phyloP scores from a whole-genome alignment of 2,888 invertebrate species.

The Allophyes oxyacanthae region DNA sequence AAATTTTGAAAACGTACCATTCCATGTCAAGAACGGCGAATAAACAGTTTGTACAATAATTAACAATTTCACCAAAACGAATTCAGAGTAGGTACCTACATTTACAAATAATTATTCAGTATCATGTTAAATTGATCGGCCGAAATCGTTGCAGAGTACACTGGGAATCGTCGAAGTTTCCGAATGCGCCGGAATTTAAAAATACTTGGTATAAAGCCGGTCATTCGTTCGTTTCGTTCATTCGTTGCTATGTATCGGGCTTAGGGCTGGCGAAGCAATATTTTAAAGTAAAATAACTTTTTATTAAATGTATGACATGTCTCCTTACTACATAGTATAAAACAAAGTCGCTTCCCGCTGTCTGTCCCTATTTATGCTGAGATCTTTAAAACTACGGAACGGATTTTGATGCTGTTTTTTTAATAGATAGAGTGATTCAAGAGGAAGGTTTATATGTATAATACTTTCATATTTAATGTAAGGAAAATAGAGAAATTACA shows the following conservation, averaged over 20 bases:
- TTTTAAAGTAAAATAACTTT: no score
- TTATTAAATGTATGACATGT: no score
- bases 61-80: not conserved
- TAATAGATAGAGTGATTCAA: no score
- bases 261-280: conserved; percentile 56
- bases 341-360: no score
- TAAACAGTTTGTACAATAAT: not conserved
- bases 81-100: not conserved
- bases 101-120: conserved; percentile 29
- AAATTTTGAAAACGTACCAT: not conserved
- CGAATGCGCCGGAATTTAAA: conserved; percentile 61
- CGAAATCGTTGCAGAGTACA: conserved; percentile 31
- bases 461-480: no score
- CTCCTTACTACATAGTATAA: no score
- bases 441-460: no score
- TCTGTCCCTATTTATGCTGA: no score
- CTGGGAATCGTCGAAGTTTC: conserved; percentile 33
- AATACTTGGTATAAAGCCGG: conserved; percentile 61
- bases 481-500: no score
- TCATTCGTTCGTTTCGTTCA: conserved; percentile 59
- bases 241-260: conserved; percentile 53
- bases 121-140: conserved; percentile 34
- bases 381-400: no score
- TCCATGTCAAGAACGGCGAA: not conserved
- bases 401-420: no score